phyloP scores from a whole-genome alignment of 2,797 vertebrate species.

The Halcyon leucocephala region DNA sequence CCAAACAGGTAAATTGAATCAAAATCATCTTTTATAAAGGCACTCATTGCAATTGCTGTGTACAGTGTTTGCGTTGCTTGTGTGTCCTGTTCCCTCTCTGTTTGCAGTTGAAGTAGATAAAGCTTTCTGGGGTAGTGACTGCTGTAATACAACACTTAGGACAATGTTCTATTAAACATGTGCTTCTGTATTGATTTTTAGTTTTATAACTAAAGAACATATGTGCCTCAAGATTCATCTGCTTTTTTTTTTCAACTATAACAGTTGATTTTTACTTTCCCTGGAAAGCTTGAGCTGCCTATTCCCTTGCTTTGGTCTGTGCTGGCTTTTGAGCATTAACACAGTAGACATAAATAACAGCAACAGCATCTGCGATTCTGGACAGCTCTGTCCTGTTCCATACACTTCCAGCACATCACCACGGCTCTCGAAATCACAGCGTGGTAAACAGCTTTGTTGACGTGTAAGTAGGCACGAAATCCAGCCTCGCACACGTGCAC shows the following conservation, averaged over 20 bases:
- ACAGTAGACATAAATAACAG: neutral
- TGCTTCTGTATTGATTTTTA: neutral
- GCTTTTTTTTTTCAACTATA: neutral
- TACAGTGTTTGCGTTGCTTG: neutral
- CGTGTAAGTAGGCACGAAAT: neutral
- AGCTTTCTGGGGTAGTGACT: neutral
- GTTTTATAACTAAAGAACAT: neutral
- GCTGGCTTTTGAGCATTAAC: neutral
- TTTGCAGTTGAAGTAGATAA: neutral
- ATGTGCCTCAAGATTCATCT: accelerated
- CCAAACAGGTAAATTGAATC: neutral
- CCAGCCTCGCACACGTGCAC: neutral
- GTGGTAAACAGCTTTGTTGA: neutral
- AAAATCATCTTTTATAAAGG: neutral
- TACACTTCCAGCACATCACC: neutral
- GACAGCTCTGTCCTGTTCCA: neutral
- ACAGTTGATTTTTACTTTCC: neutral
- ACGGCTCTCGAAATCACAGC: neutral
- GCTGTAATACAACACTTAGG: neutral
- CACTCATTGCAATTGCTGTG: neutral
- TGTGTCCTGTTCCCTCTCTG: neutral
- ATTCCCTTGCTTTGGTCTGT: neutral
- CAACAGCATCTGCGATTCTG: neutral
- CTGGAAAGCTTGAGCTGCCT: neutral
- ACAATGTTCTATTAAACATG: neutral